Percentiles rank a stretch among this genome's conserved stretches.
Conservation (phyloP, 2,797 vertebrate species). For the Carcharodon carcharias region DNA sequence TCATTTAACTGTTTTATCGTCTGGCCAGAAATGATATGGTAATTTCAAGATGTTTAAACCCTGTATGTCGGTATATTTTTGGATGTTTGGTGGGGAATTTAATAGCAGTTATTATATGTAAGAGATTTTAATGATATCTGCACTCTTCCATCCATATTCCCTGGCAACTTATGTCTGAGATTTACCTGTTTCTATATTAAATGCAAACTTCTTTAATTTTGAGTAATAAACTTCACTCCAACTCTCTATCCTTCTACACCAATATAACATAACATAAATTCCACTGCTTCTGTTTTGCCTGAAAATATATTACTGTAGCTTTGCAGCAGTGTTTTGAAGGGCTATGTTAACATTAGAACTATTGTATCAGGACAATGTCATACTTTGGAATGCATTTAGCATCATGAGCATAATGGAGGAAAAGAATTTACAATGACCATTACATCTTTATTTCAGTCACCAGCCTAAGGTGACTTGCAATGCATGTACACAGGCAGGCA, state of each 20-base stretch:
- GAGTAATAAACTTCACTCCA: background rate
- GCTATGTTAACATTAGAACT: background rate
- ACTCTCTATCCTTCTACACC: background rate
- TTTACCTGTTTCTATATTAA: background rate
- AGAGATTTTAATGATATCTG: background rate
- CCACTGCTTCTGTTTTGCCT: background rate
- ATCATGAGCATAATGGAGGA: background rate
- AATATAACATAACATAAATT: background rate
- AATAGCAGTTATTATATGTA: background rate
- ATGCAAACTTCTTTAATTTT: background rate
- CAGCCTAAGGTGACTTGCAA: background rate
- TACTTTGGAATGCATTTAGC: background rate
- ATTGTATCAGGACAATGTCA: too few species aligned
- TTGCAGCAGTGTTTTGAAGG: background rate
- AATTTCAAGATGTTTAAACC: background rate
- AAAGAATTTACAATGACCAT: background rate
- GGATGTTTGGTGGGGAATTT: background rate
- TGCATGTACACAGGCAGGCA: too few species aligned
- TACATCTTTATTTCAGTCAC: background rate
- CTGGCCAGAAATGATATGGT: background rate
- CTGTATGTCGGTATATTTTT: background rate
- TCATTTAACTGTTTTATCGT: background rate
- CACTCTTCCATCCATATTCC: background rate
- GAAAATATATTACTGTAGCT: background rate
- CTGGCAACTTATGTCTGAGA: background rate